Base-by-base conservation (phyloP, 2,797 vertebrate species). In the Falco novaeseelandiae region DNA sequence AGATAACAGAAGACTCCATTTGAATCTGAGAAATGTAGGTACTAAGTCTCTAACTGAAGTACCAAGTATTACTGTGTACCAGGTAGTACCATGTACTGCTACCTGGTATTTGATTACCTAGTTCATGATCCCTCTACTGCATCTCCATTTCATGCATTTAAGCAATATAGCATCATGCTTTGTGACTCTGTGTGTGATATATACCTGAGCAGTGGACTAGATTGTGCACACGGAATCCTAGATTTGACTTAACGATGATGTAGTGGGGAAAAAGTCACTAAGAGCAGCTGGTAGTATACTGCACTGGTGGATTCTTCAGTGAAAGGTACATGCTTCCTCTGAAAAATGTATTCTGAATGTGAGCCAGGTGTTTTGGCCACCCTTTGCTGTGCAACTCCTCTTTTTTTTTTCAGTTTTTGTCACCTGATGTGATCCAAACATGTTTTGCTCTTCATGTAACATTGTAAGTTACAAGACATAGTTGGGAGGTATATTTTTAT, bases 21-120 rank as follows among this genome's bases (percentile, higher is more conserved):
- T 81, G 52, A 74, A 30, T 40, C 13, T 84, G 57, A 36, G 58
- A 78, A 81, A 19, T 1, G 7, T 18, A 18, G 63, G 10, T 10
- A 17, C 21, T 1, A 26, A 51, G 1, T 40, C 32, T 79, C 38
- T 52, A 34, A 26, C 16, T 62, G 55, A 66, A 83, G 46, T 36
- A 25, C 27, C 5, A 25, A 34, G 34, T 38, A 5, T 51, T 62
- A 0, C 42, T 25, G 19, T 48, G 51, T 55, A 44, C 25, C 65
- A 52, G 49, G 25, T 30, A 54, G 34, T 18, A 8, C 54, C 10
- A 6, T 9, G 30, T 59, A 23, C 26, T 87, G 38, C 55, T 66
- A 0, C 12, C 34, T 86, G 69, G 2, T 29, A 0, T 57, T 83
- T 59, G 54, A 14, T 49, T 8, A 32, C 8, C 19, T 1, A 2